Evolutionary conservation across 2,797 vertebrate species (phyloP), one percentile per base, ranked within the genome.

Genomic region (Loris lydekkerianus): DNA sequence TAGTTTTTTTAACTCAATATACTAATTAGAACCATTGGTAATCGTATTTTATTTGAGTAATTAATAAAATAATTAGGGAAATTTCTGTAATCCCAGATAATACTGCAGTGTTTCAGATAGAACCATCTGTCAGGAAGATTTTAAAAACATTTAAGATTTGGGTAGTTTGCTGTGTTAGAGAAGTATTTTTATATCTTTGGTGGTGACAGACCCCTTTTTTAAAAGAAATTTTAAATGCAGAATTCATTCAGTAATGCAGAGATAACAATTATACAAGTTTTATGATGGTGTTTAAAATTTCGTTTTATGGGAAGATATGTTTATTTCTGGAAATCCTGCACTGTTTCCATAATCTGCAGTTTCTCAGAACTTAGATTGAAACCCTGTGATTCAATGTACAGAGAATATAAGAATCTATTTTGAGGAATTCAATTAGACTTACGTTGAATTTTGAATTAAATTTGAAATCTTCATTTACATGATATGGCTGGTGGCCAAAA

Each of bases 301-400:
- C 73, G 20, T 60, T 89, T 90, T 10, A 82, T 70, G 40, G 76
- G 53, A 96, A 91, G 46, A 40, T 82, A 56, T 70, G 18, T 27
- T 29, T 60, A 31, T 86, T 56, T 20, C 56, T 40, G n/a, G 20
- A 86, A 73, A 86, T 29, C 27, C 14, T 91, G 60, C 76, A 65
- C 37, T 34, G 4, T 81, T 65, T 91, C 40, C 76, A 34, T 11
- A 75, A 40, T 13, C 6, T 37, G 21, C 70, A 3, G 40, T 60
- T n/a, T 21, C n/a, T 86, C 27, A 61, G 25, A 63, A 23, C 20
- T 15, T 17, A 23, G n/a, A 18, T 53, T 34, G 27, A 53, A 93
- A 63, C 43, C 29, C 34, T 61, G 5, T 96, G 76, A 82, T 67
- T 82, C 60, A 76, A 17, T 7, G 2, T 34, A 34, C 34, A 85